A percentile compares a stretch with the other conserved stretches of the same genome.
These are phyloP conservation scores for Apamea anceps DNA, from an alignment of 2,888 invertebrate genomes.

Conservation along the genomic window DNA sequence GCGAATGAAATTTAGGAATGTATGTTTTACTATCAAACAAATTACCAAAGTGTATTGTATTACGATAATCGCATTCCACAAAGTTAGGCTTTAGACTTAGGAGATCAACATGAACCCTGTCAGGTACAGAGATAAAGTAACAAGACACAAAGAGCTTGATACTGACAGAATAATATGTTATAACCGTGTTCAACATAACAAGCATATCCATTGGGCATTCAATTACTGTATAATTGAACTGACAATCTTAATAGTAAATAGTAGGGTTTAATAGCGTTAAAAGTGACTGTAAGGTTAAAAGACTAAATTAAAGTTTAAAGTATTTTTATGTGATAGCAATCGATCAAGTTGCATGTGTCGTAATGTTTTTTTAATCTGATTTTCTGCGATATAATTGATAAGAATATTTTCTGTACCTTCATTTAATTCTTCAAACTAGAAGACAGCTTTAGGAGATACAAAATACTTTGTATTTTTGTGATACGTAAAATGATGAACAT, in stretches of 20 bases:
- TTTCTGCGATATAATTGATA: constrained; percentile 10
- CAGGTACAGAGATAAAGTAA: background rate
- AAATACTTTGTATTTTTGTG: background rate
- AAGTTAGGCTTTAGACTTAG: background rate
- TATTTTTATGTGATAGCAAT: constrained; percentile 41
- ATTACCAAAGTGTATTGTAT: background rate
- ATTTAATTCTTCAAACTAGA: background rate
- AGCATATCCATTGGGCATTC: constrained; percentile 43
- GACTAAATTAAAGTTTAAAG: constrained; percentile 18
- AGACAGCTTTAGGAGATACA: background rate
- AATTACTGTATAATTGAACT: constrained; percentile 53
- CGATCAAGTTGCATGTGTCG: constrained; percentile 24
- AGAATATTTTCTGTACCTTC: background rate
- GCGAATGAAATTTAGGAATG: background rate
- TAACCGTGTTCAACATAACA: constrained; percentile 19
- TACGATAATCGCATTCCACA: background rate
- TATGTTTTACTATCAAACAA: constrained; percentile 1
- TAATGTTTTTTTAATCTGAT: constrained; percentile 2
- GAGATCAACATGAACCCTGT: background rate
- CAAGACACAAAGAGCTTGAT: constrained; percentile 3
- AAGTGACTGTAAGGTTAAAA: constrained; percentile 19
- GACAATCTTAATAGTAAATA: constrained; percentile 38
- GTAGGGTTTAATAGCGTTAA: constrained; percentile 19
- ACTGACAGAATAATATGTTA: constrained; percentile 23
- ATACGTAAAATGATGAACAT: background rate